These are phyloP conservation scores for Nipponia nippon DNA, from an alignment of 2,113 vertebrate genomes.

Conservation along the genomic window DNA sequence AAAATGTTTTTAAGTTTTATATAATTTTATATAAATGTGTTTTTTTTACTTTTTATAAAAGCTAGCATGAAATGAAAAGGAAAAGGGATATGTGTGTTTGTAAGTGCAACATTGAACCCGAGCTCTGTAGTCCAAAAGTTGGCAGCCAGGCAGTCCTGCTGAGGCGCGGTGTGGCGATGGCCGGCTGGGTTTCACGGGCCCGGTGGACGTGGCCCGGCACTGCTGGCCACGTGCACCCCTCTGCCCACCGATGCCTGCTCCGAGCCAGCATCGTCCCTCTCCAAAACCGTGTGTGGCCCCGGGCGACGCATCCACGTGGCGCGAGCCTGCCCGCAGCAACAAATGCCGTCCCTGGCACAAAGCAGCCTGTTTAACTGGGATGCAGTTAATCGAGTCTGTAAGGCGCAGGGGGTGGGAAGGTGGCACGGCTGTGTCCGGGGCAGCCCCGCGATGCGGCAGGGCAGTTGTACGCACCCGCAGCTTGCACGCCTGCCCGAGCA, in stretches of 20 bases:
- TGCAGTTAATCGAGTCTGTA: neutral
- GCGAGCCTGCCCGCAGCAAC: neutral
- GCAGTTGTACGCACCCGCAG: neutral
- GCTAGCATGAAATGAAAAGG: neutral
- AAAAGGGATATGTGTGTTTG: neutral
- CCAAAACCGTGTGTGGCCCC: neutral
- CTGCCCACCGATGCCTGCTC: neutral
- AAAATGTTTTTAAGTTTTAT: neutral
- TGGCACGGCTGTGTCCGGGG: neutral
- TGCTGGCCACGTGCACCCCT: neutral
- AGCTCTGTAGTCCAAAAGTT: neutral
- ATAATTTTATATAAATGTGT: too few species aligned
- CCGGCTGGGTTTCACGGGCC: neutral
- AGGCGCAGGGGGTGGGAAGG: too few species aligned
- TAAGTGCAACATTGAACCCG: neutral
- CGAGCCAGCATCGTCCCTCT: neutral
- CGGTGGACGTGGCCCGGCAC: neutral
- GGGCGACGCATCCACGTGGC: fast-evolving
- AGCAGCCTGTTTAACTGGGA: neutral
- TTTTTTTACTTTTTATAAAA: neutral
- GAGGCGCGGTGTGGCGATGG: fast-evolving
- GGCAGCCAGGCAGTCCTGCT: too few species aligned
- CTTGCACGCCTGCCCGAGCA: neutral
- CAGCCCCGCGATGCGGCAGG: neutral
- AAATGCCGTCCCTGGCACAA: neutral